Conservation (phyloP, 1,140 invertebrate species). For the Magallana gigas region DNA sequence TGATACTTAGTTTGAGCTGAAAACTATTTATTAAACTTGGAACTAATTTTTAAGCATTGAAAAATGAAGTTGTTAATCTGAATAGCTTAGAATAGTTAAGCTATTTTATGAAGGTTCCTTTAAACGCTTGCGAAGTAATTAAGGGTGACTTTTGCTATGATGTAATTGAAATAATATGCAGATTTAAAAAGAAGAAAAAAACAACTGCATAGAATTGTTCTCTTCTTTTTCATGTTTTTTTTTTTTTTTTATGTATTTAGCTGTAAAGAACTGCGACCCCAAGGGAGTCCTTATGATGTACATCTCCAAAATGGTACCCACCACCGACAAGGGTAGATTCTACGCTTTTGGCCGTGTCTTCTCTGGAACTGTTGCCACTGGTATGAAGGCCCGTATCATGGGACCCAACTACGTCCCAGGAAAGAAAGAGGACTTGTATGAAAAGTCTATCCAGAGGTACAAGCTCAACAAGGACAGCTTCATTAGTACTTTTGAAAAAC, state of each 20-base stretch:
- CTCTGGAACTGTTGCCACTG: slow-evolving; percentile 95
- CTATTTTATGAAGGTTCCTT: no score
- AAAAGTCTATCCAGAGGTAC: slow-evolving; percentile 96
- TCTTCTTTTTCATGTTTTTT: background rate
- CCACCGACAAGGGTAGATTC: slow-evolving; percentile 99
- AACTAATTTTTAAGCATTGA: background rate
- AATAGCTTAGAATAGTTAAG: no score
- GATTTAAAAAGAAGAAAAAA: no score
- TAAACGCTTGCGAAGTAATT: no score
- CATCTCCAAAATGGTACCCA: slow-evolving; percentile 99
- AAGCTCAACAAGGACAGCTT: no score
- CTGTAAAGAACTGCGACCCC: slow-evolving; percentile 93
- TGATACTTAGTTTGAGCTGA: slow-evolving; percentile 65
- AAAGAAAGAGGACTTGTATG: slow-evolving; percentile 99
- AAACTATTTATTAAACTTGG: background rate
- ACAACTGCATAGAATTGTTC: no score
- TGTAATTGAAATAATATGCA: no score
- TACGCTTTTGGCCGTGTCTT: slow-evolving; percentile 99
- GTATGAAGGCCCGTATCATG: slow-evolving; percentile 89
- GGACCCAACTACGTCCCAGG: slow-evolving; percentile 98
- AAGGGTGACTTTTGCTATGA: no score
- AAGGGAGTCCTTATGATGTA: slow-evolving; percentile 99
- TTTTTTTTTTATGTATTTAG: slow-evolving; percentile 61
- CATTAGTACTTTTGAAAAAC: no score
- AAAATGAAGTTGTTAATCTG: background rate